These are phyloP conservation scores for Xiphias gladius DNA, from an alignment of 2,113 vertebrate species.

Conservation along the genomic window DNA sequence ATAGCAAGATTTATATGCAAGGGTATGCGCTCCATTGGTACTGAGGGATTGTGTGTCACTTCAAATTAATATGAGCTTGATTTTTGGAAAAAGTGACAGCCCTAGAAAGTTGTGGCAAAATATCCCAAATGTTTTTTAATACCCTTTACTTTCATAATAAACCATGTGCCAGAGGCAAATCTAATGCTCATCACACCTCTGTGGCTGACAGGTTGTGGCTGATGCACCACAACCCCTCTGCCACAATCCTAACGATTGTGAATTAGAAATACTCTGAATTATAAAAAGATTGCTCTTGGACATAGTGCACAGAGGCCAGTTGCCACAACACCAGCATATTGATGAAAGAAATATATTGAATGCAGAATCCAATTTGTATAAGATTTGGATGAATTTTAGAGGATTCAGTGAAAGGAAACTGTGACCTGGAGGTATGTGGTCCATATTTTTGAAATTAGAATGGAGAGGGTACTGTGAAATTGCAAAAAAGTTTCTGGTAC, in stretches of 20 bases:
- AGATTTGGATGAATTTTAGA: slow-evolving; percentile 3
- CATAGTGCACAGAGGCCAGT: background rate
- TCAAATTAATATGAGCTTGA: no score
- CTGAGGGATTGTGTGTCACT: no score
- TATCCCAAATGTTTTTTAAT: slow-evolving; percentile 12
- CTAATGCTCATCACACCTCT: slow-evolving; percentile 26
- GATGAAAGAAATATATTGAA: slow-evolving; percentile 18
- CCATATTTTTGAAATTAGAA: slow-evolving; percentile 22
- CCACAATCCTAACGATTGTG: slow-evolving; percentile 18
- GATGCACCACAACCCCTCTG: slow-evolving; percentile 25
- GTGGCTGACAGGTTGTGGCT: slow-evolving; percentile 29
- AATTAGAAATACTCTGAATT: slow-evolving; percentile 44
- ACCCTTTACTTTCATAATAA: slow-evolving; percentile 23
- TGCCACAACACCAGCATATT: slow-evolving; percentile 29
- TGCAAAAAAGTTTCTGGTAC: background rate
- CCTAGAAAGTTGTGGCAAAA: background rate
- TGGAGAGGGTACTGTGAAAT: background rate
- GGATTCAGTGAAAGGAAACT: background rate
- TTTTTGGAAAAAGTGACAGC: no score
- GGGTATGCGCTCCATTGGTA: no score
- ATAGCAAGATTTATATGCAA: no score
- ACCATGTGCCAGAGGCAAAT: slow-evolving; percentile 11
- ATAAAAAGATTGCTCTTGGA: slow-evolving; percentile 46
- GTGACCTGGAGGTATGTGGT: background rate
- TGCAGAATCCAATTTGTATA: background rate